phyloP scores from a whole-genome alignment of 64 coral and sea anemone genomes.

The Montipora foliosa region DNA sequence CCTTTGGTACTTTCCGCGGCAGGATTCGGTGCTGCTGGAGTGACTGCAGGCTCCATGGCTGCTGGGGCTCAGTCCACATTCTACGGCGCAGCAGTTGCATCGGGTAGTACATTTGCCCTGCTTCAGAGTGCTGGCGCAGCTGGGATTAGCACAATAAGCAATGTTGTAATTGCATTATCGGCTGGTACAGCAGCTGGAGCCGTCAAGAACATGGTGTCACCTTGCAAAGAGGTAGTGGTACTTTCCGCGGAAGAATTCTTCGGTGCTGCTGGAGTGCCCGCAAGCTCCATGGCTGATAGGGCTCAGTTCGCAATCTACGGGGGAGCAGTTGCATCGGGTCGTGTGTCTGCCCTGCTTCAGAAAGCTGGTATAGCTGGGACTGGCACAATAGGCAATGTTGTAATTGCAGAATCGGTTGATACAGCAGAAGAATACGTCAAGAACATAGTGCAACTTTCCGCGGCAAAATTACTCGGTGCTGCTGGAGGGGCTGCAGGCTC shows the following conservation, averaged over 20 bases:
- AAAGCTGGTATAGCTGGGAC: not conserved
- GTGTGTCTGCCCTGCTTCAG: not conserved
- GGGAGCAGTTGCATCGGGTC: not conserved
- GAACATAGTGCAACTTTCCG: not conserved
- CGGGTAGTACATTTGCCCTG: not conserved
- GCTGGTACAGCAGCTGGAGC: not conserved
- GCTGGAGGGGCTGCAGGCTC: too few species aligned
- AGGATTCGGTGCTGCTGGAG: slow-evolving; percentile 10
- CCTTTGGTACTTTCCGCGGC: not conserved
- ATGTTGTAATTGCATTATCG: not conserved
- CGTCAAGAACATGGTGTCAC: not conserved
- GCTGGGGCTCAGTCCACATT: slow-evolving; percentile 2
- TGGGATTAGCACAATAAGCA: not conserved
- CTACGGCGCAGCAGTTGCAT: slow-evolving; percentile 9
- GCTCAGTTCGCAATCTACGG: not conserved
- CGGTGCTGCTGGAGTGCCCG: not conserved
- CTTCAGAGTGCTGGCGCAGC: slow-evolving; percentile 34
- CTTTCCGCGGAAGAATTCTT: not conserved
- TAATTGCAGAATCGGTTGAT: not conserved
- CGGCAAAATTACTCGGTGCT: too few species aligned
- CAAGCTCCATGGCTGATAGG: not conserved
- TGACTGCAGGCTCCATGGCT: not conserved
- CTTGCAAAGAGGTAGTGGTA: not conserved
- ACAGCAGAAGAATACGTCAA: not conserved
- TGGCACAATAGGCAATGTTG: not conserved